Evolutionary conservation across 2,113 vertebrate species (phyloP).

Genomic region (Merops nubicus): DNA sequence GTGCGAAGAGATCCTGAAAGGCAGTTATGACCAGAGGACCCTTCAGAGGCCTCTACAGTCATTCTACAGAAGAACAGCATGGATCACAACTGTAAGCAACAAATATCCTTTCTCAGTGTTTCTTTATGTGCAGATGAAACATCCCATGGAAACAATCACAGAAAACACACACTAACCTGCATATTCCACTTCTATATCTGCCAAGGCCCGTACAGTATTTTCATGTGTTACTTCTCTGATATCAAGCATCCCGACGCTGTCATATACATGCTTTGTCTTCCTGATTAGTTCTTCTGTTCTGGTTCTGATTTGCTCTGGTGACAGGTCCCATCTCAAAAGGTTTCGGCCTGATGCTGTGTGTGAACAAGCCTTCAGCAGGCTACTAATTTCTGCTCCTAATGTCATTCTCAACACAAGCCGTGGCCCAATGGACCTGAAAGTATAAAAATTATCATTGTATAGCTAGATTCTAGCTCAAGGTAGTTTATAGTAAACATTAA

Average conservation of each 20-base stretch:
- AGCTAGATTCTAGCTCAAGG: background rate
- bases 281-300: constrained; percentile 83
- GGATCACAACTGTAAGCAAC: background rate
- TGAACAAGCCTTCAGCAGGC: constrained; percentile 67
- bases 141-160: background rate
- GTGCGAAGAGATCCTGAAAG: background rate
- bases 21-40: background rate
- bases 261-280: constrained; percentile 84
- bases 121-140: background rate
- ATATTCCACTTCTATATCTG: constrained; percentile 87
- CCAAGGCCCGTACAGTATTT: constrained; percentile 86
- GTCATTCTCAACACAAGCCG: constrained; percentile 80
- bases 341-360: constrained; percentile 64
- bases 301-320: constrained; percentile 83
- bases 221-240: constrained; percentile 83
- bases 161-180: constrained; percentile 74
- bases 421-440: constrained; percentile 71
- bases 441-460: background rate
- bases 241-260: constrained; percentile 80
- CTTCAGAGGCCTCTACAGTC: background rate
- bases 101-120: background rate
- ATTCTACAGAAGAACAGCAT: background rate
- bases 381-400: constrained; percentile 72
- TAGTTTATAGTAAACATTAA: background rate
- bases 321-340: constrained; percentile 87